Evolutionary conservation across 1,140 invertebrate genomes (phyloP).

Genomic region (Drosophila erecta): DNA sequence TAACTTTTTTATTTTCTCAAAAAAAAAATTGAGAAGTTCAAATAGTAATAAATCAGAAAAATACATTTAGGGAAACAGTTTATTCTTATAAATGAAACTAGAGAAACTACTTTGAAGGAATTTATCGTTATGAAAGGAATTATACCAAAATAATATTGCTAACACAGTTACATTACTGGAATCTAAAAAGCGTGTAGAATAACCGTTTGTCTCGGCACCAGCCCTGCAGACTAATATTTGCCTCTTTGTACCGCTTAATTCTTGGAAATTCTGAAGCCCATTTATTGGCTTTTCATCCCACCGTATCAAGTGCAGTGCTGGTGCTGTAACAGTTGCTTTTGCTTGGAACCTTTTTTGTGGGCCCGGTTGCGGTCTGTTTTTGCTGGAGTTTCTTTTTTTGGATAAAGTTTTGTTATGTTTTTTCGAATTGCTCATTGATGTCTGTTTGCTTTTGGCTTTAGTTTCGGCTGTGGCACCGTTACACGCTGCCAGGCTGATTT

Average conservation of each 20-base stretch:
- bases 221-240: background rate
- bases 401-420: slow-evolving; percentile 21
- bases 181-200: background rate
- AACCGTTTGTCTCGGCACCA: background rate
- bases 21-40: background rate
- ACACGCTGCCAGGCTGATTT: slow-evolving; percentile 37
- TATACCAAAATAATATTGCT: background rate
- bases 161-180: background rate
- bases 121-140: no score
- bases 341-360: slow-evolving; percentile 60
- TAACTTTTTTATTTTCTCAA: background rate
- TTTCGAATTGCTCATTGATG: slow-evolving; percentile 69
- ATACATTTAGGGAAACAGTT: no score
- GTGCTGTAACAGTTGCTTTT: slow-evolving; percentile 75
- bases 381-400: slow-evolving; percentile 52
- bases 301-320: slow-evolving; percentile 37
- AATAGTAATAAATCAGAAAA: background rate
- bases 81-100: no score
- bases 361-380: slow-evolving; percentile 45
- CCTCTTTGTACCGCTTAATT: background rate
- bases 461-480: slow-evolving; percentile 42
- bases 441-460: slow-evolving; percentile 71
- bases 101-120: no score
- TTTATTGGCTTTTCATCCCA: slow-evolving; percentile 10
- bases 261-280: background rate